These are phyloP conservation scores for Hoplostethus mediterraneus DNA, from an alignment of 2,797 vertebrate species.

Conservation along the genomic window DNA sequence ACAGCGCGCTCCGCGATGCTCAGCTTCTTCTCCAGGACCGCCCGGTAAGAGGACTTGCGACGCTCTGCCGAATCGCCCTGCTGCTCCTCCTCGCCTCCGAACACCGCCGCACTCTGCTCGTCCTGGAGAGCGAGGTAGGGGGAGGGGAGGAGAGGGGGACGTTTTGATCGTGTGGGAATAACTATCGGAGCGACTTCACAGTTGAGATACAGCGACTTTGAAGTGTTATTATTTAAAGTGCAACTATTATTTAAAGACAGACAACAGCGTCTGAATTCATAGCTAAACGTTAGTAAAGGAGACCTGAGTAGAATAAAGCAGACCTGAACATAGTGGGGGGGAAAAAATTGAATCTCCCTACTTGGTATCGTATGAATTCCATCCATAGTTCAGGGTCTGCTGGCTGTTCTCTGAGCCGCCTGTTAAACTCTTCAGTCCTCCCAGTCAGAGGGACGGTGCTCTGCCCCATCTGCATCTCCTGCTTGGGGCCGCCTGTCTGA, in stretches of 20 bases:
- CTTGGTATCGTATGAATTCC: conserved; percentile 94
- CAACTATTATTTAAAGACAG: background rate
- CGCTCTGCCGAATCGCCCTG: conserved; percentile 80
- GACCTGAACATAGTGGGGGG: background rate
- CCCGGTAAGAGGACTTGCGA: conserved; percentile 84
- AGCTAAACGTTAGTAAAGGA: no score
- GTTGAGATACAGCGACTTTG: no score
- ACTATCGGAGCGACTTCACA: no score
- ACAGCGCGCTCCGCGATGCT: conserved; percentile 92
- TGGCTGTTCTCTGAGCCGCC: conserved; percentile 91
- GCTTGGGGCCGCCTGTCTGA: conserved; percentile 29
- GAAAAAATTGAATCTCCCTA: conserved; percentile 56
- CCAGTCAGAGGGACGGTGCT: conserved; percentile 49
- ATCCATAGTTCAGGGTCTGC: conserved; percentile 90
- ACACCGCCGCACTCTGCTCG: conserved; percentile 78
- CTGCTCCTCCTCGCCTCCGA: conserved; percentile 74
- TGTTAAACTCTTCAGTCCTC: conserved; percentile 92
- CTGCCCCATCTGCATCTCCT: conserved; percentile 32
- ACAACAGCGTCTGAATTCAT: background rate
- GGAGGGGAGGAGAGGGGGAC: no score
- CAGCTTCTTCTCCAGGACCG: conserved; percentile 94
- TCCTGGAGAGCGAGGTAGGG: conserved; percentile 81
- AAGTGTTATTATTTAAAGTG: background rate
- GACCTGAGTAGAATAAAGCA: background rate
- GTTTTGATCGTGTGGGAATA: no score